Base-by-base conservation (phyloP, 2,113 vertebrate species). In the Theropithecus gelada region DNA sequence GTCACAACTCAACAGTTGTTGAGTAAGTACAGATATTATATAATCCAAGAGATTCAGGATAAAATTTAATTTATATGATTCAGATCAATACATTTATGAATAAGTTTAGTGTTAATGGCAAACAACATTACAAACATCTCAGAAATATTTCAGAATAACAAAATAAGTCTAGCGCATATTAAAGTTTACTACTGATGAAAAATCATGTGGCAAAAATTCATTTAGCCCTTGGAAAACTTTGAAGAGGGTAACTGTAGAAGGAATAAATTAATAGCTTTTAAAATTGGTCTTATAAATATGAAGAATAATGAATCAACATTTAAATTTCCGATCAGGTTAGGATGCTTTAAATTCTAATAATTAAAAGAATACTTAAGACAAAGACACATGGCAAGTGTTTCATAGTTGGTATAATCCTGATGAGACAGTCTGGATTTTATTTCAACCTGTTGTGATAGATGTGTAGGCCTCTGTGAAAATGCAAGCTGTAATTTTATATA, bases 31-130 rank as follows among this genome's bases (percentile, higher is more conserved):
- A 73, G 68, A 35, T 72, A 93, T 16, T 4, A 66, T n/a, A 61
- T 40, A 92, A 91, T 73, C 2, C 2, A 73, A 83, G 40, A 78
- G 8, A 82, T n/a, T 92, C 25, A 82, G 48, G 79, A 43, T 81
- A 40, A 95, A 92, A 68, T 94, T 95, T 84, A 97, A 84, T 59
- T 96, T 94, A 22, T 57, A 86, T 84, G 64, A 93, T 80, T 94
- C 16, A 93, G 25, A 78, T 72, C 3, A 81, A 30, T 25, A 72
- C 2, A 84, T 43, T 93, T 95, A 68, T 40, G 30, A 95, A 70
- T 73, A 88, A 93, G 18, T 72, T 93, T 91, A 97, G 2, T 88
- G 16, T 87, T 87, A 85, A 92, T 18, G 23, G 22, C 6, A 91
- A 82, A 11, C 6, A 93, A 84, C 27, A 94, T 70, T 30, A 78